Evolutionary conservation across 2,888 invertebrate genomes (phyloP).

Genomic region (Drepana falcataria): DNA sequence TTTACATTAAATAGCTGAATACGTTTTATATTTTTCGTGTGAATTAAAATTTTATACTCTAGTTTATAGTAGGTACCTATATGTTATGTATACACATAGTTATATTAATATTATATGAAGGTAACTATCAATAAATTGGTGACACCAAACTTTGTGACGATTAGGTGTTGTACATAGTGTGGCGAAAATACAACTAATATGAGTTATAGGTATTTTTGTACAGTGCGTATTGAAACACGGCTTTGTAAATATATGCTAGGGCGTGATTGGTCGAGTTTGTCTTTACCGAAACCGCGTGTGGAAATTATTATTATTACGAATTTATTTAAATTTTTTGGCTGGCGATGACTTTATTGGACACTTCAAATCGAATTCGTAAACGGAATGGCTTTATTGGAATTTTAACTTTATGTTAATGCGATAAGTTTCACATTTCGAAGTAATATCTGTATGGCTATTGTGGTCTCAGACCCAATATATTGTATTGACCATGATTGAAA

Average conservation of each 20-base stretch:
- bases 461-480: too few relatives aligned
- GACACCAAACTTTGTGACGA: slow-evolving; percentile 62
- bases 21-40: slow-evolving; percentile 45
- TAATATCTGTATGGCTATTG: too few relatives aligned
- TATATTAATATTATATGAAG: slow-evolving; percentile 31
- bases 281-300: slow-evolving; percentile 15
- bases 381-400: too few relatives aligned
- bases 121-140: slow-evolving; percentile 56
- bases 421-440: too few relatives aligned
- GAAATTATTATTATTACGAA: slow-evolving; percentile 8
- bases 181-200: slow-evolving; percentile 5
- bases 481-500: too few relatives aligned
- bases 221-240: slow-evolving; percentile 21
- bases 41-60: slow-evolving; percentile 65
- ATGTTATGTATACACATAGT: slow-evolving; percentile 17
- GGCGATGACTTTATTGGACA: too few relatives aligned
- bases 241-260: slow-evolving; percentile 39
- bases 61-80: slow-evolving; percentile 31
- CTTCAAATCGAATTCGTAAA: too few relatives aligned
- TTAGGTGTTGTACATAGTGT: slow-evolving; percentile 50
- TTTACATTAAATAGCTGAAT: slow-evolving; percentile 48
- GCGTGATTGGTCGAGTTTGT: slow-evolving; percentile 7
- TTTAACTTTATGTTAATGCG: too few relatives aligned
- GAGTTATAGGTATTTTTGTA: slow-evolving; percentile 45
- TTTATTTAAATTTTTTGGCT: slow-evolving; percentile 6